Percentiles rank a stretch among this genome's conserved stretches.
phyloP scores from a whole-genome alignment of 2,888 invertebrate genomes.

The Anaspis maculata region DNA sequence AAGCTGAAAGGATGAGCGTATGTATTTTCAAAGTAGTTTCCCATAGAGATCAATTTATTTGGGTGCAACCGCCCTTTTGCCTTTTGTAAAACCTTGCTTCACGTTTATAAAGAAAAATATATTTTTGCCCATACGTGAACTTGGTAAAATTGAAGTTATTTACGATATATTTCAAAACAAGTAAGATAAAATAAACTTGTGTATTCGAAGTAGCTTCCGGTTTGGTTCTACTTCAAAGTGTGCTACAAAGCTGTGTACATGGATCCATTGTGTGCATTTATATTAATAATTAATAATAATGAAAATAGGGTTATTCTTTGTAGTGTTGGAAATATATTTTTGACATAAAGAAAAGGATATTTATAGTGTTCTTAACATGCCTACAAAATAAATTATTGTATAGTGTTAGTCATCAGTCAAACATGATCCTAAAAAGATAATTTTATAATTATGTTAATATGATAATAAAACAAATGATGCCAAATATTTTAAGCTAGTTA shows the following conservation, averaged over 20 bases:
- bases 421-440: slow-evolving; percentile 29
- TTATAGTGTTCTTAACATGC: slow-evolving; percentile 38
- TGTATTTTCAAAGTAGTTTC: too few species aligned
- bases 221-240: slow-evolving; percentile 8
- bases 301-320: slow-evolving; percentile 27
- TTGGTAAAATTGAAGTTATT: slow-evolving; percentile 16
- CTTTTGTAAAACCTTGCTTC: slow-evolving; percentile 34
- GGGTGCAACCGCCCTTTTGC: slow-evolving; percentile 32
- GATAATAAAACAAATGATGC: slow-evolving; percentile 35
- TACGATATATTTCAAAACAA: slow-evolving; percentile 5
- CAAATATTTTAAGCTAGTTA: slow-evolving; percentile 36
- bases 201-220: slow-evolving; percentile 10
- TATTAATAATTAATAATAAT: slow-evolving; percentile 1
- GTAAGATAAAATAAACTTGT: too few species aligned
- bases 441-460: slow-evolving; percentile 36
- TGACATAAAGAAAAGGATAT: slow-evolving; percentile 36
- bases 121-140: slow-evolving; percentile 29
- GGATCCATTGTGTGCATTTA: slow-evolving; percentile 28
- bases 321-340: slow-evolving; percentile 40
- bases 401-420: slow-evolving; percentile 34
- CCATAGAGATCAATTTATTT: slow-evolving; percentile 22
- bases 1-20: too few species aligned
- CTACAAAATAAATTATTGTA: slow-evolving; percentile 38
- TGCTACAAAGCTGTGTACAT: slow-evolving; percentile 14
- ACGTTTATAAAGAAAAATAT: slow-evolving; percentile 30